Base-by-base conservation (phyloP, 1,140 invertebrate genomes). In the Micrasema minimum region DNA sequence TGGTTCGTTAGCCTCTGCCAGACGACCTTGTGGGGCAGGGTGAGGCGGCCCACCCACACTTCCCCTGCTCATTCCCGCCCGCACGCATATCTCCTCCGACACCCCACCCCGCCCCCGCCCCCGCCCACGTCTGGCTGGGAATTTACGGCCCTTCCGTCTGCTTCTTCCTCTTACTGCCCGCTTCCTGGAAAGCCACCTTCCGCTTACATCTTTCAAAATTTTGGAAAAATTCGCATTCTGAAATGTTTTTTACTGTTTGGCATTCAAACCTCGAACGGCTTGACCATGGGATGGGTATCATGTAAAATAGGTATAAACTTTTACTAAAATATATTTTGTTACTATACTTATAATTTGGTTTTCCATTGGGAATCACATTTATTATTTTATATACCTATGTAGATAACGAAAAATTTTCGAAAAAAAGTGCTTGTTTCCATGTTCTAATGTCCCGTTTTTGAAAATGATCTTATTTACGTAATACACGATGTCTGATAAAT, bases 1-100 rank as follows among this genome's bases (percentile, higher is more conserved):
- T 48, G 66, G 66, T 69, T 57, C 66, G 66, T 75, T 67, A 71
- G 64, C 66, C 74, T 45, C 67, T 61, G 62, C 73, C 55, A 72
- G 70, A 70, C 71, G 71, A 70, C 74, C 74, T 75, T 73, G 71
- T 45, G 71, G 57, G 48, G 31, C 18, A 72, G 66, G 51, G 51
- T 11, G 22, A 7, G 4, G 22, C 20, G 51, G 51, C 16, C 22
- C n/a, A n/a, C n/a, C n/a, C n/a, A n/a, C n/a, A n/a, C n/a, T n/a
- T n/a, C n/a, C n/a, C n/a, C n/a, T n/a, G n/a, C n/a, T n/a, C n/a
- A n/a, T n/a, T n/a, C n/a, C n/a, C n/a, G n/a, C n/a, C n/a, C n/a
- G n/a, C n/a, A n/a, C n/a, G 51, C 7, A 0, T 11, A 22, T 18
- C 7, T 26, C 18, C 9, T 9, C 3, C 26, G 26, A 2, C 26